Evolutionary conservation across 2,888 invertebrate species (phyloP).

Genomic region (Drosophila mimica): DNA sequence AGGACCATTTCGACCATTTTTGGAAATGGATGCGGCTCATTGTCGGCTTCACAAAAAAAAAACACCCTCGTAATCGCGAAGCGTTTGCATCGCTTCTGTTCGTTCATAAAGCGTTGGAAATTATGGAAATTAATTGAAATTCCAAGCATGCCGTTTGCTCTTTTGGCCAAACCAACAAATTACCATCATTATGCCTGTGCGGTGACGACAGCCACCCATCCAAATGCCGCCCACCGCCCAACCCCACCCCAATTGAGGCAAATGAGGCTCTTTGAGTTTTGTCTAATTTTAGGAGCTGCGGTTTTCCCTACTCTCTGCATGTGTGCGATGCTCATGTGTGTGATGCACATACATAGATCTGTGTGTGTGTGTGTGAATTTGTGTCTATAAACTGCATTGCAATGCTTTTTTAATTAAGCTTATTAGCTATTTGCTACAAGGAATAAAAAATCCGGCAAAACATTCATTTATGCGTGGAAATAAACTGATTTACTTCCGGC

Average conservation of each 20-base stretch:
- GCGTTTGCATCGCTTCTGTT: slow-evolving; percentile 50
- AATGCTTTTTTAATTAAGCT: slow-evolving; percentile 64
- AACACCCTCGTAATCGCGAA: slow-evolving; percentile 53
- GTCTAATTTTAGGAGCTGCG: slow-evolving; percentile 65
- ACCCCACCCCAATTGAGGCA: slow-evolving; percentile 17
- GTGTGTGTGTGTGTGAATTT: slow-evolving; percentile 2
- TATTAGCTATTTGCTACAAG: slow-evolving; percentile 51
- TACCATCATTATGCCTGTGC: slow-evolving; percentile 81
- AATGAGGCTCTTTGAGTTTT: slow-evolving; percentile 61
- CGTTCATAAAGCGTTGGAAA: slow-evolving; percentile 80
- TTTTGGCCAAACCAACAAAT: slow-evolving; percentile 84
- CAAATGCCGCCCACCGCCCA: slow-evolving; percentile 1
- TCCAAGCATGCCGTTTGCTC: slow-evolving; percentile 84
- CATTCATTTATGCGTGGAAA: slow-evolving; percentile 26
- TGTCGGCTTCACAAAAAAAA: slow-evolving; percentile 36
- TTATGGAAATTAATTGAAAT: slow-evolving; percentile 85
- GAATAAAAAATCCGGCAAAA: slow-evolving; percentile 5
- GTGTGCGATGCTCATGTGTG: not conserved
- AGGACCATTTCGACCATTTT: slow-evolving; percentile 9
- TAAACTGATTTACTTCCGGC: slow-evolving; percentile 65
- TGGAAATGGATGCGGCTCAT: slow-evolving; percentile 19
- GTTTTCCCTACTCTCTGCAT: slow-evolving; percentile 22
- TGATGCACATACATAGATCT: slow-evolving; percentile 1
- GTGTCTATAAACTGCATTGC: slow-evolving; percentile 38
- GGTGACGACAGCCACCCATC: slow-evolving; percentile 33